A percentile compares a stretch with the other conserved stretches of the same genome.
These are phyloP conservation scores for Tauraco erythrolophus DNA, from an alignment of 2,113 vertebrate species.

Conservation along the genomic window DNA sequence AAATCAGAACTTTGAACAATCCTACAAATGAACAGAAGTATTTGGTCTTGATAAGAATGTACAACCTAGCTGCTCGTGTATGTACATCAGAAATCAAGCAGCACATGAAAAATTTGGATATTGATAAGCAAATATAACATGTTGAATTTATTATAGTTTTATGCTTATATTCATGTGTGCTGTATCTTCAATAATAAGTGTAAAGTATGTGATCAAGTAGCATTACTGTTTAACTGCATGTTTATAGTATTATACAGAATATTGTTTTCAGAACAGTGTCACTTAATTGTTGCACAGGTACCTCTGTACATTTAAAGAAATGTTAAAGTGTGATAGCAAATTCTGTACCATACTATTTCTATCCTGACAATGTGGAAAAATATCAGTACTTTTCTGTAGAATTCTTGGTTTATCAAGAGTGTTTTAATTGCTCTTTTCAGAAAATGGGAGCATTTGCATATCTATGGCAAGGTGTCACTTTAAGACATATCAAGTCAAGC, in stretches of 20 bases:
- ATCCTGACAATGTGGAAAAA: not conserved
- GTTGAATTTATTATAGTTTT: not conserved
- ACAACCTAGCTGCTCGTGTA: not conserved
- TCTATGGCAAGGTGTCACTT: constrained; percentile 37
- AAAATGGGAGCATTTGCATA: constrained; percentile 44
- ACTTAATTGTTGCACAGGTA: not conserved
- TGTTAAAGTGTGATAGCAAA: not conserved
- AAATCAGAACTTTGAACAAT: not conserved
- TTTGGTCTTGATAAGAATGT: not conserved
- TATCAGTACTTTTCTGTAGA: constrained; percentile 13
- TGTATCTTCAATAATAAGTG: not conserved
- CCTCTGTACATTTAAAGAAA: not conserved
- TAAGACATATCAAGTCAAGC: not conserved
- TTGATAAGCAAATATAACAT: not conserved
- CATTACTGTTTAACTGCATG: not conserved
- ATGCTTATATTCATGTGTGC: not conserved
- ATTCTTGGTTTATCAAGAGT: not conserved
- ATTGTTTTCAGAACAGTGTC: not conserved
- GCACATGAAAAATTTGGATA: not conserved
- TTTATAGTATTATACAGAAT: not conserved
- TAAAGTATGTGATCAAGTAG: not conserved
- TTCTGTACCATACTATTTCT: not conserved
- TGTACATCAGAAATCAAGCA: not conserved
- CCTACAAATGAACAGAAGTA: not conserved
- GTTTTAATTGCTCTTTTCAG: constrained; percentile 45